phyloP scores from a whole-genome alignment of 2,113 vertebrate genomes.

The Toxotes jaculatrix region DNA sequence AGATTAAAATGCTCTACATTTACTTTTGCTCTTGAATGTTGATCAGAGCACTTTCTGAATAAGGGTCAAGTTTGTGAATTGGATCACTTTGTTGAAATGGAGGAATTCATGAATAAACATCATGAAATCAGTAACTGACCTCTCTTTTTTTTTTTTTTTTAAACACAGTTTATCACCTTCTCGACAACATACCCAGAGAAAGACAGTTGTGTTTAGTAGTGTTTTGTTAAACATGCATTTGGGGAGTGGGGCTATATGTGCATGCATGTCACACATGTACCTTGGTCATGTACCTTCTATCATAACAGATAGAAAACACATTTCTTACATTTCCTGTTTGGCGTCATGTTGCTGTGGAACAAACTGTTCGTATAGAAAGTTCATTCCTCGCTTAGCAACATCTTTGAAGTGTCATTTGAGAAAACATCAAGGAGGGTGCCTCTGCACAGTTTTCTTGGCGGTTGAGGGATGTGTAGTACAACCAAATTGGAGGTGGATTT shows the following conservation, averaged over 20 bases:
- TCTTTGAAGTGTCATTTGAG: conserved; percentile 55
- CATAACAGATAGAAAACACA: conserved; percentile 68
- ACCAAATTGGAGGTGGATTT: conserved; percentile 53
- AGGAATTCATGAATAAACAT: conserved; percentile 46
- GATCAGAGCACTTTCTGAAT: conserved; percentile 1
- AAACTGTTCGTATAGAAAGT: conserved; percentile 56
- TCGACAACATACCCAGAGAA: conserved; percentile 50
- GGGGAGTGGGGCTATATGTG: conserved; percentile 53
- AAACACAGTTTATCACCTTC: conserved; percentile 23
- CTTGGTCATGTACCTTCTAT: conserved; percentile 68
- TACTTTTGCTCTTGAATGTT: conserved; percentile 15
- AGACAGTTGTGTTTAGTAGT: conserved; percentile 44
- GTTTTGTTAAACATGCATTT: conserved; percentile 67
- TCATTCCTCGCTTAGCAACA: conserved; percentile 39
- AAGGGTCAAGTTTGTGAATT: conserved; percentile 24
- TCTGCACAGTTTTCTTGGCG: conserved; percentile 33
- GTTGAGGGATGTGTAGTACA: conserved; percentile 35
- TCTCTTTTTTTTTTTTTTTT: conserved; percentile 53
- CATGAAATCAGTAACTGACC: conserved; percentile 69
- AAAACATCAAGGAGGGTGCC: conserved; percentile 39
- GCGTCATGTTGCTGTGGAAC: conserved; percentile 59
- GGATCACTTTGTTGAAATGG: conserved; percentile 17
- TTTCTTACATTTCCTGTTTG: conserved; percentile 77
- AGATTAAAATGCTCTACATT: conserved; percentile 20
- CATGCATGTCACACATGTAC: conserved; percentile 72